Evolutionary conservation across 2,113 vertebrate genomes (phyloP).

Genomic region (Gopherus flavomarginatus): DNA sequence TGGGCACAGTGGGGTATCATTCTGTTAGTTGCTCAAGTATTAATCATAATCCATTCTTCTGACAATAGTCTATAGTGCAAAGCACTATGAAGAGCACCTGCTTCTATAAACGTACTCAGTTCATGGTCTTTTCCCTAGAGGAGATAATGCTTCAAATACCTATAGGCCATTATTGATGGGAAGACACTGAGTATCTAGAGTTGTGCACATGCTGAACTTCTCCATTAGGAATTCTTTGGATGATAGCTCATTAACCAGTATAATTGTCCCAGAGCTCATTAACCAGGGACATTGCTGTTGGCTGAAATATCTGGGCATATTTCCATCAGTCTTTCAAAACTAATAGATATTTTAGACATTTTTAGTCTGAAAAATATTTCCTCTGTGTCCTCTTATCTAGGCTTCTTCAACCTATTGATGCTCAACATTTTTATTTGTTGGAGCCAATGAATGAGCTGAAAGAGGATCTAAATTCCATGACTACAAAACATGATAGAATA

Average conservation of each 20-base stretch:
- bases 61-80: neutral
- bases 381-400: neutral
- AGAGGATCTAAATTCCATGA: neutral
- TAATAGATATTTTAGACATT: neutral
- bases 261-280: no score
- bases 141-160: neutral
- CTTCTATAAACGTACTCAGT: neutral
- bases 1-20: neutral
- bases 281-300: neutral
- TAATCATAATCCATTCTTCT: neutral
- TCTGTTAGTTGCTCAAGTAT: neutral
- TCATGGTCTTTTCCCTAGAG: neutral
- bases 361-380: neutral
- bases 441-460: neutral
- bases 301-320: neutral
- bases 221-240: neutral
- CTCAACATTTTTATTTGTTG: neutral
- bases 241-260: neutral
- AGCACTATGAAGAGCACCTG: neutral
- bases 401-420: neutral
- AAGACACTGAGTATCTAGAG: conserved; percentile 16
- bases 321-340: neutral
- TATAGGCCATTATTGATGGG: conserved; percentile 13
- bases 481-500: neutral
- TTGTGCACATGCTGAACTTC: neutral